Evolutionary conservation across 2,113 vertebrate species (phyloP).

Genomic region (Myocastor coypus): DNA sequence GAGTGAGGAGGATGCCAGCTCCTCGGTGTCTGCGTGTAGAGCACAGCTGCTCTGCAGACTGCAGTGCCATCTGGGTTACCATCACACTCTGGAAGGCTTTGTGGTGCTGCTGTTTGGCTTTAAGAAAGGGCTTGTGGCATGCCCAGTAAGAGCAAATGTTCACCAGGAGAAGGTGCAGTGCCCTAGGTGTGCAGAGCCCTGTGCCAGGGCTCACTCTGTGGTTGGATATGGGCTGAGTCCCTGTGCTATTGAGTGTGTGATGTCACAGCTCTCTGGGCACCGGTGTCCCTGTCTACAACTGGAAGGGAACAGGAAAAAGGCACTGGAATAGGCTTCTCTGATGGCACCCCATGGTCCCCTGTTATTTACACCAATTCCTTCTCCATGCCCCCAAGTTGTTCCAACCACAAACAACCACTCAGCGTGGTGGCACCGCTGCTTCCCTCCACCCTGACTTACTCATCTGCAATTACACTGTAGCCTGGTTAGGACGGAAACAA

Average conservation of each 20-base stretch:
- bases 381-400: not conserved
- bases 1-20: not conserved
- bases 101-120: not conserved
- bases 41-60: not conserved
- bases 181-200: not conserved
- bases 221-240: not conserved
- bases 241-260: not conserved
- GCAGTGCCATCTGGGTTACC: not conserved
- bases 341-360: not conserved
- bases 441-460: not conserved
- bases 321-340: not conserved
- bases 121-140: not conserved
- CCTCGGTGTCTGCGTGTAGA: not conserved
- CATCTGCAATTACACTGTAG: not conserved
- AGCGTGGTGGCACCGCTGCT: not conserved
- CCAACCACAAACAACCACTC: not conserved
- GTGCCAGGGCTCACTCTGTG: not conserved
- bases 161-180: not conserved
- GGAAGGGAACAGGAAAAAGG: not conserved
- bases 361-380: slow-evolving; percentile 1
- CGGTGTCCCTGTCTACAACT: not conserved
- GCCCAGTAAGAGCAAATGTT: not conserved
- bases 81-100: no score
- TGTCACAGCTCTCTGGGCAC: not conserved
- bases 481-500: not conserved